A percentile compares a stretch with the other conserved stretches of the same genome.
These are phyloP conservation scores for Bombus breviceps DNA, from an alignment of 1,140 invertebrate genomes.

Conservation along the genomic window DNA sequence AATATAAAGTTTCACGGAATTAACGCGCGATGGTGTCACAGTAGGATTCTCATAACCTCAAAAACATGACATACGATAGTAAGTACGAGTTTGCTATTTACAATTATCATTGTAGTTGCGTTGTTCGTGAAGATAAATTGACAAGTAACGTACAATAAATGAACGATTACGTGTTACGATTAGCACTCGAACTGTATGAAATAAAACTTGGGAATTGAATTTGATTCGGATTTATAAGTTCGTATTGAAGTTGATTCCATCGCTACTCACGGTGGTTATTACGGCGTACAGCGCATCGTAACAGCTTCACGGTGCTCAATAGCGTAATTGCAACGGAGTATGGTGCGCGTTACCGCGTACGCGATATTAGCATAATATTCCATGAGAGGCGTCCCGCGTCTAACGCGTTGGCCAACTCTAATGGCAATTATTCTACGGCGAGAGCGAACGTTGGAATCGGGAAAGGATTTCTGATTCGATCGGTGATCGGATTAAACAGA, in stretches of 20 bases:
- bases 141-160: no score
- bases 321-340: slow-evolving; percentile 32
- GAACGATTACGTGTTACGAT: no score
- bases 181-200: no score
- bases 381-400: neutral
- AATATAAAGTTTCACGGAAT: no score
- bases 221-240: no score
- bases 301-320: slow-evolving; percentile 31
- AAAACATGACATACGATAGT: accelerated
- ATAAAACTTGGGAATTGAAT: no score
- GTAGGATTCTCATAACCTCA: no score
- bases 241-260: no score
- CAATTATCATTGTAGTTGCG: no score
- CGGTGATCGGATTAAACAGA: neutral
- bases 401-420: neutral
- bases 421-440: slow-evolving; percentile 3
- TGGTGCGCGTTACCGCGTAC: slow-evolving; percentile 37
- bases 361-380: slow-evolving; percentile 44
- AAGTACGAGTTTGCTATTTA: no score
- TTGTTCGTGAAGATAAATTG: no score
- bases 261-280: slow-evolving; percentile 7
- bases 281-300: slow-evolving; percentile 24
- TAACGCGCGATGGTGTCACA: no score
- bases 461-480: neutral
- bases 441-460: neutral